Evolutionary conservation across 2,113 vertebrate genomes (phyloP).

Genomic region (Edolisoma coerulescens): DNA sequence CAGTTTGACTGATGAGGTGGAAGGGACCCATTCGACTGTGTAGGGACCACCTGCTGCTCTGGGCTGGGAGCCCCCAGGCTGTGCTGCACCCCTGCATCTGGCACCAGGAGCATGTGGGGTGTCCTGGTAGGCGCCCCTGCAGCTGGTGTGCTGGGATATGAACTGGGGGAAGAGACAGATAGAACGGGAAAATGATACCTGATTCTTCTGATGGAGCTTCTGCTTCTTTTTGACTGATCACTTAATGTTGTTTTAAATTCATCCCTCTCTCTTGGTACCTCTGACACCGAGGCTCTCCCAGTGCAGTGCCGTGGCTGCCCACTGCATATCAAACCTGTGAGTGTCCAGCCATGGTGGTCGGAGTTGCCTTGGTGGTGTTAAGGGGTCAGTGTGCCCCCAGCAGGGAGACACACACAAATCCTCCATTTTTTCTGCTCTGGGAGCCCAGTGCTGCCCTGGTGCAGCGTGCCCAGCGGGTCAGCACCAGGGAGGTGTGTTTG

Average conservation of each 20-base stretch:
- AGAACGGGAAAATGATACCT: accelerated
- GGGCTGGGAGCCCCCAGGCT: not conserved
- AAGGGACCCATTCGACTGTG: accelerated
- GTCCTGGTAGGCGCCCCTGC: accelerated
- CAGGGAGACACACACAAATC: accelerated
- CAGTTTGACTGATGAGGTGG: accelerated
- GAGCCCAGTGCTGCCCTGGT: not conserved
- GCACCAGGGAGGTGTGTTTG: not conserved
- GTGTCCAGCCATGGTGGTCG: accelerated
- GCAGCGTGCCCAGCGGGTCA: accelerated
- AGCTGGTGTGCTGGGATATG: accelerated
- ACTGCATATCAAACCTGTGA: accelerated
- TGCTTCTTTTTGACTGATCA: not conserved
- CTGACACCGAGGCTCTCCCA: not conserved
- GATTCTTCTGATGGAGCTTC: not conserved
- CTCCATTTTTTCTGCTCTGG: accelerated
- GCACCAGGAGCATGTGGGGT: accelerated
- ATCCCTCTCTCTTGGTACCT: not conserved
- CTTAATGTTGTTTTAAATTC: accelerated
- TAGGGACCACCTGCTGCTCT: accelerated
- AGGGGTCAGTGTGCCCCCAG: accelerated
- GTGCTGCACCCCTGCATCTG: accelerated
- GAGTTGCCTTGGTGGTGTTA: accelerated
- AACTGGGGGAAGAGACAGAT: not conserved
- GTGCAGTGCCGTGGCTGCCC: not conserved